A percentile compares a stretch with the other conserved stretches of the same genome.
Evolutionary conservation across 2,113 vertebrate genomes (phyloP).

Genomic region (Rhodinocichla rosea): DNA sequence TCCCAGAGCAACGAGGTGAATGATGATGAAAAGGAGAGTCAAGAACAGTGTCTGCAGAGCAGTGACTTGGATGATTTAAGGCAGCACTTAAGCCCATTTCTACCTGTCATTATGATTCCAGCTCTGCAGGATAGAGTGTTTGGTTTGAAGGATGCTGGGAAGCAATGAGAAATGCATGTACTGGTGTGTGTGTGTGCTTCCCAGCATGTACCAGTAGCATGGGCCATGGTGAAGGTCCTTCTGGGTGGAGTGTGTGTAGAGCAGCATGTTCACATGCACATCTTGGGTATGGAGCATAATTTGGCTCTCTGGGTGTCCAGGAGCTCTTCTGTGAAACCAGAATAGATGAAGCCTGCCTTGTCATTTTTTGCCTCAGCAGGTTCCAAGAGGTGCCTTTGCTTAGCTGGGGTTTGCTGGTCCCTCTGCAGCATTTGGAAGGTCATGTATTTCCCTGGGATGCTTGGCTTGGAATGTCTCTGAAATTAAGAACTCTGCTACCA

Average conservation of each 20-base stretch:
- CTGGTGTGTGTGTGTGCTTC: fast-evolving
- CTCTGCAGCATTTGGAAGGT: neutral
- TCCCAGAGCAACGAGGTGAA: neutral
- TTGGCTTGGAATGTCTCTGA: neutral
- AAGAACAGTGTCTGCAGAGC: neutral
- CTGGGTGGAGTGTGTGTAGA: too few species aligned
- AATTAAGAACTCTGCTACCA: neutral
- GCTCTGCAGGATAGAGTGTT: neutral
- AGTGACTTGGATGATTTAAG: neutral
- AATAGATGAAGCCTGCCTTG: neutral
- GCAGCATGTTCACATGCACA: neutral
- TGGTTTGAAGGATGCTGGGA: neutral
- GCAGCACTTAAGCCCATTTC: neutral
- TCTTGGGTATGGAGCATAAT: neutral
- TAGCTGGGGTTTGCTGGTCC: neutral
- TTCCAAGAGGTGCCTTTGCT: neutral
- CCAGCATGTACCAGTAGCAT: neutral
- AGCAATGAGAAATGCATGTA: fast-evolving
- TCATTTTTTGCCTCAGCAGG: neutral
- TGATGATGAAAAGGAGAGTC: fast-evolving
- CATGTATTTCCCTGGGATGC: neutral
- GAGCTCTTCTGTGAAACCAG: neutral
- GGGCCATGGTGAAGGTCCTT: neutral
- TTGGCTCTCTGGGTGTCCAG: neutral
- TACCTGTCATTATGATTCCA: neutral